Evolutionary conservation across 1,140 invertebrate species (phyloP), one percentile per base, ranked within the genome.

Genomic region (Orussus abietinus): DNA sequence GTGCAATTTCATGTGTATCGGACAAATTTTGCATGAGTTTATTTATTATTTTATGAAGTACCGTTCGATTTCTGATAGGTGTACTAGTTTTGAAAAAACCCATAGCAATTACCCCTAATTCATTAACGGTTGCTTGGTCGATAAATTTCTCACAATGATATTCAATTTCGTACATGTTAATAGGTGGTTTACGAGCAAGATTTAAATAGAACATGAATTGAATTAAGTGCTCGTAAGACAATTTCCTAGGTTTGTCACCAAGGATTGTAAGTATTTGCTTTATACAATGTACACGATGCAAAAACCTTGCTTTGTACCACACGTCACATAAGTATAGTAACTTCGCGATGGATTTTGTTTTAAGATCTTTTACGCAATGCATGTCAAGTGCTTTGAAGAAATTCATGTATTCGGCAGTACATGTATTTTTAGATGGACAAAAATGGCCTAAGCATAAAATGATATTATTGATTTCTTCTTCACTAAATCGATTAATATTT

Each of bases 81-180:
- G 63, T 77, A 45, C 80, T 63, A 1, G 72, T 77, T 63, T 82
- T 81, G 42, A 82, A 82, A 53, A 79, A 83, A 1, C 76, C 77
- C 64, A 82, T 73, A 10, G 74, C 66, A 37, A 80, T 57, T 5
- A 83, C 66, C 9, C 67, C 76, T 13, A 83, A 22, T 57, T 85
- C 81, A 38, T 76, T 62, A 0, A 75, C 39, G 2, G 53, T 65
- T 49, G 82, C 66, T 4, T 75, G 49, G 7, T 75, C 36, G 0
- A 78, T 37, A 38, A 60, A 58, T 6, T 68, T 49, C 13, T 69
- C 55, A 2, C 81, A 39, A 15, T 57, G 57, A 43, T 64, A 57
- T 49, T 84, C 79, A 11, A 79, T 61, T 37, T 81, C 76, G 41
- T 78, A 80, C 62, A 77, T 74, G 32, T 73, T 64, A 11, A 77